Evolutionary conservation across 2,797 vertebrate species (phyloP).

Genomic region (Chromobotia macracanthus): DNA sequence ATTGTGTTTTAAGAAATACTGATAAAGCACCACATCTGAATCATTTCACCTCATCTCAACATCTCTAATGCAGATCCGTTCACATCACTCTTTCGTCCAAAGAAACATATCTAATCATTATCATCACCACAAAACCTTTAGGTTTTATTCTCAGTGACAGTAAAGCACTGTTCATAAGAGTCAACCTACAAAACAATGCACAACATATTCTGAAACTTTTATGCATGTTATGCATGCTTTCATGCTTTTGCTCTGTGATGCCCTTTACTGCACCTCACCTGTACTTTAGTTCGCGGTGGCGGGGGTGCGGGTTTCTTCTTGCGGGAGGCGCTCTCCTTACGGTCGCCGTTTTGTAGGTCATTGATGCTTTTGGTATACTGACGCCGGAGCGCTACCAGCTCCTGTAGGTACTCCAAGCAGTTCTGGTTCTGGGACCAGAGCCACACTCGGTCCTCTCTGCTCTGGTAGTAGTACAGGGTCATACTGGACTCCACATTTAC

Average conservation of each 20-base stretch:
- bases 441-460: conserved; percentile 89
- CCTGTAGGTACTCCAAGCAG: conserved; percentile 92
- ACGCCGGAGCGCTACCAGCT: conserved; percentile 88
- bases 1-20: no score
- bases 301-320: conserved; percentile 75
- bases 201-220: neutral
- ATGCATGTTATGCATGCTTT: no score
- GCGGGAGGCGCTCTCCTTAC: conserved; percentile 69
- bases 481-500: conserved; percentile 79
- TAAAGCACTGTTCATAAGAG: neutral
- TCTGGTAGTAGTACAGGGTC: conserved; percentile 79
- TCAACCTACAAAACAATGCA: neutral
- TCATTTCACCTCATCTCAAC: neutral
- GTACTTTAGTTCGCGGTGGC: conserved; percentile 61
- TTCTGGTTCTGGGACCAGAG: conserved; percentile 89
- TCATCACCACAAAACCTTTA: neutral
- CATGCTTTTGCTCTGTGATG: no score
- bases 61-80: neutral
- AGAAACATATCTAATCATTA: neutral
- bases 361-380: conserved; percentile 86
- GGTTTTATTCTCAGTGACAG: neutral
- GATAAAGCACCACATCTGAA: no score
- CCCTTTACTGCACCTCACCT: conserved; percentile 71
- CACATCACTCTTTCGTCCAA: neutral
- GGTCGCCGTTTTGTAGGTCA: conserved; percentile 76